Evolutionary conservation across 2,113 vertebrate species (phyloP).

Genomic region (Alaudala cheleensis): DNA sequence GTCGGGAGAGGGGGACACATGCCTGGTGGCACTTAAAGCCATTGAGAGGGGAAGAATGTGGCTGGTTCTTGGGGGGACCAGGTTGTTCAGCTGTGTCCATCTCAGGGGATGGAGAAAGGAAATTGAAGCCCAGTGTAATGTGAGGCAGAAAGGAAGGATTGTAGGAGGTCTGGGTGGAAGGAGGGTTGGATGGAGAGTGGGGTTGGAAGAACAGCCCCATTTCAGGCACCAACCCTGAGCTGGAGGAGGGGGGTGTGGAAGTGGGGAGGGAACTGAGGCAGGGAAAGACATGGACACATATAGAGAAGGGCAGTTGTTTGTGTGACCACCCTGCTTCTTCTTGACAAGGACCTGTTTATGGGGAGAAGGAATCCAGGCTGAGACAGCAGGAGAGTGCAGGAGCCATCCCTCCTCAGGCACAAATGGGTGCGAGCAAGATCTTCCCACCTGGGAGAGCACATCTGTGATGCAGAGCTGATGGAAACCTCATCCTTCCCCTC

Average conservation of each 20-base stretch:
- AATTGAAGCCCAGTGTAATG: not conserved
- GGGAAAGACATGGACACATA: not conserved
- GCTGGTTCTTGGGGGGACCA: not conserved
- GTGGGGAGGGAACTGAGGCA: not conserved
- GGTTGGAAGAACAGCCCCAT: accelerated
- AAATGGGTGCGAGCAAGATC: accelerated
- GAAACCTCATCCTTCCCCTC: not conserved
- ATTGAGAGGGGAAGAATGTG: not conserved
- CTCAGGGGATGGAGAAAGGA: not conserved
- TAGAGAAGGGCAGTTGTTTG: accelerated
- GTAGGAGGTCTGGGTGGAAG: not conserved
- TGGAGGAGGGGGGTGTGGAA: not conserved
- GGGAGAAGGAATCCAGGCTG: not conserved
- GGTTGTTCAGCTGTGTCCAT: not conserved
- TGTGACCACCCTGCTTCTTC: not conserved
- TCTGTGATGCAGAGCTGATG: not conserved
- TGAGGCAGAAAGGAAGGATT: not conserved
- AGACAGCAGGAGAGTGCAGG: not conserved
- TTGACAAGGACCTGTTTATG: no score
- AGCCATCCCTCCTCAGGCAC: accelerated
- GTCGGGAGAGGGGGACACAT: accelerated
- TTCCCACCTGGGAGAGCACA: not conserved
- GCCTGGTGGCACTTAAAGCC: accelerated
- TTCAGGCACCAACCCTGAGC: not conserved
- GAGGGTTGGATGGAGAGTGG: not conserved